Evolutionary conservation across 2,797 vertebrate genomes (phyloP), one percentile per base, ranked within the genome.

Genomic region (Mormyrus hasselquistii): DNA sequence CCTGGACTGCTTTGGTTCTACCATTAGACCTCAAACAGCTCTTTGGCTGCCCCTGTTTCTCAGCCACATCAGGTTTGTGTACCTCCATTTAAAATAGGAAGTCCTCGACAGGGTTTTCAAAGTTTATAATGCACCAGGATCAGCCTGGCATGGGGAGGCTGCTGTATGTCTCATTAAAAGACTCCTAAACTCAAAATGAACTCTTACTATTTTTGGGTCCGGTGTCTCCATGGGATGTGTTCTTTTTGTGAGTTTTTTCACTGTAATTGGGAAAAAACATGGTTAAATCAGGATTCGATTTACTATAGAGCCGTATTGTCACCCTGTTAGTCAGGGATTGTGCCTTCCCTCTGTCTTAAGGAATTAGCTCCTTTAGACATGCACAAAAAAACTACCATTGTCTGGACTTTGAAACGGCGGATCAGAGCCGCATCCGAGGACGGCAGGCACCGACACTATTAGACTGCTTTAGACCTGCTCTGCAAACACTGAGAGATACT

Each of bases 271-370:
- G 47, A 25, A 85, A 50, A 85, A 85, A 50, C 22, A 49, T 85
- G 82, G 44, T n/a, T 29, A 50, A 85, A 53, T 86, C 50, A 86
- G 83, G 47, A 85, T 85, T 53, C 44, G 83, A 85, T 85, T 53
- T 53, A 85, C 44, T 85, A 53, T 25, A 87, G 29, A 59, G 86
- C 7, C 8, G 12, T 41, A n/a, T 57, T 29, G 29, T 19, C 16
- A 29, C 14, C 29, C 50, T 57, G 53, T 57, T 57, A 29, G 25
- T 87, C 29, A 9, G 16, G 86, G 86, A 87, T 52, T 38, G 34
- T 19, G 34, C 10, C 84, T 55, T 53, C 52, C 34, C 52, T 86
- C 22, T 53, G 52, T n/a, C 86, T 87, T 55, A 57, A 59, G 52
- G 50, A 59, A 87, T 57, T 85, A 85, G 82, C 2, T 85, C 82